Evolutionary conservation across 2,113 vertebrate species (phyloP), one percentile per base, ranked within the genome.

Genomic region (Myotis brandtii): DNA sequence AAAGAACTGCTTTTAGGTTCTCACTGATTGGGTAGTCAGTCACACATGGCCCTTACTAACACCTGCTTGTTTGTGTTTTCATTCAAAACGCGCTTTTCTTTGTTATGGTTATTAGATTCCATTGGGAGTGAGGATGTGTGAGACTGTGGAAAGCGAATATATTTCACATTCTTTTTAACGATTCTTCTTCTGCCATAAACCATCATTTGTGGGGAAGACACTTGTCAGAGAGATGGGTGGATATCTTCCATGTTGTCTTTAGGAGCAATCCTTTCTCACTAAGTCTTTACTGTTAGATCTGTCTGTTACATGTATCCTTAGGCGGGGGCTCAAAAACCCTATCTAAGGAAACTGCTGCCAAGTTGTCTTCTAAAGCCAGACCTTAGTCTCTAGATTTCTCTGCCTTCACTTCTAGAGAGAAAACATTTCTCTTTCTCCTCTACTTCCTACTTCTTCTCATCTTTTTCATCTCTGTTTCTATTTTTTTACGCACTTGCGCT

Each of bases 331-430:
- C 7, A 93, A 37, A 86, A 93, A 50, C 83, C 40, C 69, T 80
- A 20, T 43, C 17, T 67, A 54, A 86, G 59, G 48, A 90, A 52
- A 43, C 86, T 79, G 23, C 32, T 27, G 46, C 54, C 3, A 32
- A 8, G 4, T 30, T 54, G 67, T 91, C 34, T 76, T 40, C 46
- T 85, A 79, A 79, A 81, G 34, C 67, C 37, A 62, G 32, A 70
- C 73, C 25, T 80, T 69, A 46, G n/a, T 88, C 80, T 86, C 66
- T 69, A 52, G 48, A 94, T 88, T 89, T 90, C 48, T 50, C 84
- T 48, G 50, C 73, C 85, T 97, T 95, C 48, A 66, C 72, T 66
- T 69, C 84, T 62, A 76, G 77, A 82, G 77, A 95, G 43, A 54
- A 92, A 23, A 46, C 81, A 2, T 46, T 80, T 72, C 32, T 82